A percentile compares a stretch with the other conserved stretches of the same genome.
phyloP scores from a whole-genome alignment of 2,113 vertebrate species.

The Circaetus cinerascens region DNA sequence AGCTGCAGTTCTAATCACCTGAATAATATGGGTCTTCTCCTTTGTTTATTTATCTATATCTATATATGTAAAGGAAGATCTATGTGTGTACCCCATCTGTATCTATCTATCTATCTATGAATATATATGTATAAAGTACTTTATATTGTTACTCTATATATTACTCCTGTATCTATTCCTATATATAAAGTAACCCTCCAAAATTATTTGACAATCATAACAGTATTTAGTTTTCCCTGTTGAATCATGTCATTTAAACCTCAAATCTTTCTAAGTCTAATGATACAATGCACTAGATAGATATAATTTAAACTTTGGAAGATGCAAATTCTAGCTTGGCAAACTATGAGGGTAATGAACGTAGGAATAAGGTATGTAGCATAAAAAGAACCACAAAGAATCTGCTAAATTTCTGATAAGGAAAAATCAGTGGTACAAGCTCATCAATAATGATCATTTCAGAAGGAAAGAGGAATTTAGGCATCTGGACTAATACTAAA shows the following conservation, averaged over 20 bases:
- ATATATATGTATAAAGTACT: neutral
- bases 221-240: neutral
- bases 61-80: neutral
- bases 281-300: neutral
- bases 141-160: neutral
- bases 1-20: neutral
- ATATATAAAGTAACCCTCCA: neutral
- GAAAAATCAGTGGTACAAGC: neutral
- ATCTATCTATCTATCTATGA: neutral
- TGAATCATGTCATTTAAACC: neutral
- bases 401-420: neutral
- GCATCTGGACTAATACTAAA: neutral
- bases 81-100: too few relatives aligned
- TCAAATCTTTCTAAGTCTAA: neutral
- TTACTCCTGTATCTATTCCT: neutral
- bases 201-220: neutral
- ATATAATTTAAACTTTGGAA: neutral
- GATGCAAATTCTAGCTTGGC: neutral
- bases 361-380: neutral
- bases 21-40: neutral
- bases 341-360: neutral
- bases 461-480: neutral
- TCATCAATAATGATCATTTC: neutral
- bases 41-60: neutral
- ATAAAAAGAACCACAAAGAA: neutral